A percentile compares a stretch with the other conserved stretches of the same genome.
These are phyloP conservation scores for Grapholita molesta DNA, from an alignment of 1,140 invertebrate species.

Conservation along the genomic window DNA sequence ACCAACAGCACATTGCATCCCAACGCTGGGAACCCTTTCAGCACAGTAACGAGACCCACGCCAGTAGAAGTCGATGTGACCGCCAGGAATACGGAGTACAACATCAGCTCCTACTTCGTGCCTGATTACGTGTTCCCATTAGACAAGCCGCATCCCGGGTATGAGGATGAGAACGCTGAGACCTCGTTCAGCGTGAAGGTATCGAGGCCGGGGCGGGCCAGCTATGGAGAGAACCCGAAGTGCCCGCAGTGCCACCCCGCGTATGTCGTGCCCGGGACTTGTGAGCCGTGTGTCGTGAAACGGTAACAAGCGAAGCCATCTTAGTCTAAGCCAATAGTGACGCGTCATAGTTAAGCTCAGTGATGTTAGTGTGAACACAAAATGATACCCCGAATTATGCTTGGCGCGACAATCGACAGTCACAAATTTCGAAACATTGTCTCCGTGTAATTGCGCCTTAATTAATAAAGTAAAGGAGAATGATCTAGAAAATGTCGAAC, in stretches of 20 bases:
- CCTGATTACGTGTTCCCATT: slow-evolving; percentile 80
- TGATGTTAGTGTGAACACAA: too few relatives aligned
- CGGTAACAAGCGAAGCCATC: slow-evolving; percentile 44
- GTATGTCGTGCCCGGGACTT: slow-evolving; percentile 78
- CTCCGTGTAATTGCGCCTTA: too few relatives aligned
- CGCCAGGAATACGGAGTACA: slow-evolving; percentile 57
- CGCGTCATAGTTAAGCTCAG: too few relatives aligned
- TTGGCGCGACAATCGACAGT: too few relatives aligned
- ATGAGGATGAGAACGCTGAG: slow-evolving; percentile 74
- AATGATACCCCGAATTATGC: too few relatives aligned
- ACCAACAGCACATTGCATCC: slow-evolving; percentile 29
- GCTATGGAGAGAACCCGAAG: slow-evolving; percentile 79
- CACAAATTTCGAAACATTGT: too few relatives aligned
- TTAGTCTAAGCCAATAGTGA: neutral
- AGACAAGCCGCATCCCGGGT: slow-evolving; percentile 77
- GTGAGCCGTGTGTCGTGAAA: slow-evolving; percentile 79
- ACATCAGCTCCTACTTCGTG: slow-evolving; percentile 73
- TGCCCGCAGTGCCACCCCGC: slow-evolving; percentile 81
- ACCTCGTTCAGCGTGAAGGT: slow-evolving; percentile 80
- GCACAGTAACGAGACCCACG: slow-evolving; percentile 39
- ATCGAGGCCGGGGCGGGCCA: slow-evolving; percentile 67
- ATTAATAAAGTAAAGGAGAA: too few relatives aligned
- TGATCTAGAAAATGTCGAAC: too few relatives aligned
- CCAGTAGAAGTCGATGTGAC: slow-evolving; percentile 35
- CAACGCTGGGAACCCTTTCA: slow-evolving; percentile 44